phyloP scores from a whole-genome alignment of 1,140 invertebrate genomes.

The Zaprionus africanus region DNA sequence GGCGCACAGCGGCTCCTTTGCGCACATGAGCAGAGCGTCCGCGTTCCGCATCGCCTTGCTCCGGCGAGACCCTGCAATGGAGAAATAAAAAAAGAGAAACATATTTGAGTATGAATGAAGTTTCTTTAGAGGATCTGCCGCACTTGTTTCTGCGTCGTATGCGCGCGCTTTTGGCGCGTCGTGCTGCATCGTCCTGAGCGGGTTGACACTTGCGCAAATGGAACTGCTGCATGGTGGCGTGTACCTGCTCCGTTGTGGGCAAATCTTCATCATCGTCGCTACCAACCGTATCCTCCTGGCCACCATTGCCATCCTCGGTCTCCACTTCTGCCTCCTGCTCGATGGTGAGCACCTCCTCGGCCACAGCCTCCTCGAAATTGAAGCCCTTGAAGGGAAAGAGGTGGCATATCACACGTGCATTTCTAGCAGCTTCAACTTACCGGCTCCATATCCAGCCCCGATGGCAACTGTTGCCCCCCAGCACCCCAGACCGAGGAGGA shows the following conservation, averaged over 20 bases:
- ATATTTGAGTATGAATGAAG: neutral
- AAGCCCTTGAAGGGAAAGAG: slow-evolving; percentile 42
- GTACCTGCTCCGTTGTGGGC: slow-evolving; percentile 77
- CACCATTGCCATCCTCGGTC: slow-evolving; percentile 71
- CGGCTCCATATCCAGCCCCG: slow-evolving; percentile 53
- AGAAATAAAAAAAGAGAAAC: neutral
- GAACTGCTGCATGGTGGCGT: slow-evolving; percentile 82
- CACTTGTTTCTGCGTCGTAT: slow-evolving; percentile 77
- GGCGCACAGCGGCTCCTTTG: slow-evolving; percentile 23
- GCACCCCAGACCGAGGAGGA: slow-evolving; percentile 70
- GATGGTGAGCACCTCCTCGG: slow-evolving; percentile 75
- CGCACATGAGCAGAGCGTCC: slow-evolving; percentile 71
- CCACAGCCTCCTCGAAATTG: slow-evolving; percentile 69
- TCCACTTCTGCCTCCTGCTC: slow-evolving; percentile 82
- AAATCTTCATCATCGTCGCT: slow-evolving; percentile 55
- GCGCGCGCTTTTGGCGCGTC: slow-evolving; percentile 73
- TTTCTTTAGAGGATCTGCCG: slow-evolving; percentile 9
- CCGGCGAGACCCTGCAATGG: slow-evolving; percentile 60
- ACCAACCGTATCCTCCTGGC: slow-evolving; percentile 39
- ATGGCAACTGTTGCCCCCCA: slow-evolving; percentile 41
- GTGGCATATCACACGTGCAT: no score
- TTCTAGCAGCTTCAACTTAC: slow-evolving; percentile 29
- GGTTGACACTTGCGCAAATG: slow-evolving; percentile 80
- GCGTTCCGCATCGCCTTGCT: slow-evolving; percentile 59
- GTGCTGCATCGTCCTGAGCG: slow-evolving; percentile 71